These are phyloP conservation scores for Poeciliopsis presidionis DNA, from an alignment of 2,797 vertebrate species.

Conservation along the genomic window DNA sequence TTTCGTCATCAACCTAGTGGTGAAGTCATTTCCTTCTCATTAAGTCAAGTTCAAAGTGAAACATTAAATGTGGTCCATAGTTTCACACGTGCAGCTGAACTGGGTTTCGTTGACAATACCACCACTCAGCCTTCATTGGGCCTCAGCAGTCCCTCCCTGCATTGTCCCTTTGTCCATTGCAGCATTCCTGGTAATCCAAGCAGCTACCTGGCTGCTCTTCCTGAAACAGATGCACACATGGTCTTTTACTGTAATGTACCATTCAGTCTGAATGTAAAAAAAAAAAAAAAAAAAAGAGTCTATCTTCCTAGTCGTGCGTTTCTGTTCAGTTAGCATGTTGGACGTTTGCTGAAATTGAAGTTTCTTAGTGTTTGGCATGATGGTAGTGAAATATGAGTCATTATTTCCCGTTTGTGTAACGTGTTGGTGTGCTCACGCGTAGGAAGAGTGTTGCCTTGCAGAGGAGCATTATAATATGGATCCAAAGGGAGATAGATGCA, in stretches of 20 bases:
- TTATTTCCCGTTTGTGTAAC: conserved; percentile 46
- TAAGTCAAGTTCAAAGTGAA: not conserved
- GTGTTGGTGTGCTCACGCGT: conserved; percentile 17
- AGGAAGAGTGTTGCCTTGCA: conserved; percentile 25
- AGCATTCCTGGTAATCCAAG: conserved; percentile 74
- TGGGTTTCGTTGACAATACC: conserved; percentile 38
- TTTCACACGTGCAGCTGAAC: conserved; percentile 1
- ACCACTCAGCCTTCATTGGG: conserved; percentile 49
- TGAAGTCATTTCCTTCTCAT: not conserved
- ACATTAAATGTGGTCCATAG: not conserved
- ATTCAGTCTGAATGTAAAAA: not conserved
- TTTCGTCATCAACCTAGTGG: not conserved
- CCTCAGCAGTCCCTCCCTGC: conserved; percentile 56
- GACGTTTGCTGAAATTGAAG: conserved; percentile 17
- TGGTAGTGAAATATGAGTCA: conserved; percentile 57
- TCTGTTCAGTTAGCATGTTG: conserved; percentile 9
- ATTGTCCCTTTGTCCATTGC: conserved; percentile 63
- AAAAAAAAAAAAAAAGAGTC: not conserved
- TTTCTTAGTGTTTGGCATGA: conserved; percentile 33
- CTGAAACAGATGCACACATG: conserved; percentile 34
- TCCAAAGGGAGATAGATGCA: conserved; percentile 5
- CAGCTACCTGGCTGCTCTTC: conserved; percentile 54
- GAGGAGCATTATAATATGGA: conserved; percentile 36
- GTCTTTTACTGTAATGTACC: not conserved
- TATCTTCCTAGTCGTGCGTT: not conserved